Base-by-base conservation (phyloP, 2,888 invertebrate genomes). In the Pachymerium ferrugineum region DNA sequence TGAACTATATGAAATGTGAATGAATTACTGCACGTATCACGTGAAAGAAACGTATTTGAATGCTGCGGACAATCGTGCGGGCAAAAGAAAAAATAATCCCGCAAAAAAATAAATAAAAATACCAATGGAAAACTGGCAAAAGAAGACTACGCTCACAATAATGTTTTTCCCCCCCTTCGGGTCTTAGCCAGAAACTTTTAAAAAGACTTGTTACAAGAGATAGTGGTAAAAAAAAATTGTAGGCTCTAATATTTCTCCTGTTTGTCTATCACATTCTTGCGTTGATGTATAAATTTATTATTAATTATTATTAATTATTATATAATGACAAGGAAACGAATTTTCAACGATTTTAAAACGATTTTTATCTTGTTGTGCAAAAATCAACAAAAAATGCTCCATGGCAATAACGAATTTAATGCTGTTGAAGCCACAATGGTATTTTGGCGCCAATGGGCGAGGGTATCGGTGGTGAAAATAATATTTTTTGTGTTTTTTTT, bases 11-110 rank as follows among this genome's bases (percentile, higher is more conserved):
- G 62, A 62, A 62, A 62, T 62, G 62, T 62, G 62, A 62, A 62
- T 62, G 62, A 62, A 33, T 69, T 69, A 33, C 70, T 69, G 70
- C 30, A 69, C 70, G 70, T 69, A 69, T 31, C 16, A 69, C 70
- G 70, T 69, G 70, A 33, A 62, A 62, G 62, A 62, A 30, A 33
- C 33, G 70, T 29, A 69, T 69, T 69, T 33, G 71, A 71, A 71
- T 71, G 71, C 71, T 38, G 28, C 71, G 71, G 71, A 71, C 71
- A 71, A 71, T 71, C 71, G 71, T 71, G 70, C 70, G 70, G 70
- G 70, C 70, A 69, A 69, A 29, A 33, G 22, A 22, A 33, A 29
- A 30, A 30, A 33, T 16, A 30, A 10, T 68, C 69, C 69, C 30
- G 69, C 31, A 69, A 69, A 69, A 69, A 69, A 69, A 62, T 28